Conservation (phyloP, 2,888 invertebrate genomes). For the Pristionchus exspectatus region DNA sequence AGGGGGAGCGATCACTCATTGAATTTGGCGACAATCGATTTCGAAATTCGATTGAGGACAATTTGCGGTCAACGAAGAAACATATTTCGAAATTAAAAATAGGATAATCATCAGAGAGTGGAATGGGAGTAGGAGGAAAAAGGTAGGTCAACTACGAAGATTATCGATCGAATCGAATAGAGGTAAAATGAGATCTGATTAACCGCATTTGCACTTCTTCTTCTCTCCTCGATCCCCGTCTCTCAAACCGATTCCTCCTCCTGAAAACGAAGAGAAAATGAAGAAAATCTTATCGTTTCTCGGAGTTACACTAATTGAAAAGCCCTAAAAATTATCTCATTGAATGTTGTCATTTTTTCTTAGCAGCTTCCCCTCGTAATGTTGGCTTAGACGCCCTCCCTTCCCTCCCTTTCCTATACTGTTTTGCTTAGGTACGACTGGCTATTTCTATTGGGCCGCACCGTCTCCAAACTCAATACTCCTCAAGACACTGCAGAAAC, state of each 20-base stretch:
- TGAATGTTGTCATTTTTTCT: background rate
- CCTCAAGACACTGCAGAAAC: background rate
- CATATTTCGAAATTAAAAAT: background rate
- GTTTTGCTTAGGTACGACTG: too few relatives aligned
- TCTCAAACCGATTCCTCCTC: constrained; percentile 48
- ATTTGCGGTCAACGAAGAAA: background rate
- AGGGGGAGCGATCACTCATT: background rate
- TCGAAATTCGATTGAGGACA: too few relatives aligned
- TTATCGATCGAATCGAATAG: background rate
- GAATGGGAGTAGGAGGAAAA: background rate
- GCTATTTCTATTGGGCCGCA: background rate
- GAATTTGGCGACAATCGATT: too few relatives aligned
- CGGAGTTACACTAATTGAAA: too few relatives aligned
- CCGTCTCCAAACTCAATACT: background rate
- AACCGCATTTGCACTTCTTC: constrained; percentile 65
- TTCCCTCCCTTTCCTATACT: too few relatives aligned
- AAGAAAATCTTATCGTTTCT: background rate
- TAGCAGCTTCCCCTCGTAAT: too few relatives aligned
- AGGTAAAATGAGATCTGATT: background rate
- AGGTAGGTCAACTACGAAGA: background rate
- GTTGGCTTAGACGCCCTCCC: too few relatives aligned
- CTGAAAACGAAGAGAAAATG: background rate
- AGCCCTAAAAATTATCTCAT: too few relatives aligned
- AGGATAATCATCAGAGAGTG: background rate
- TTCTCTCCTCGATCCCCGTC: constrained; percentile 54